A percentile compares a stretch with the other conserved stretches of the same genome.
phyloP scores from a whole-genome alignment of 2,797 vertebrate genomes.

The Lagocephalus sceleratus region DNA sequence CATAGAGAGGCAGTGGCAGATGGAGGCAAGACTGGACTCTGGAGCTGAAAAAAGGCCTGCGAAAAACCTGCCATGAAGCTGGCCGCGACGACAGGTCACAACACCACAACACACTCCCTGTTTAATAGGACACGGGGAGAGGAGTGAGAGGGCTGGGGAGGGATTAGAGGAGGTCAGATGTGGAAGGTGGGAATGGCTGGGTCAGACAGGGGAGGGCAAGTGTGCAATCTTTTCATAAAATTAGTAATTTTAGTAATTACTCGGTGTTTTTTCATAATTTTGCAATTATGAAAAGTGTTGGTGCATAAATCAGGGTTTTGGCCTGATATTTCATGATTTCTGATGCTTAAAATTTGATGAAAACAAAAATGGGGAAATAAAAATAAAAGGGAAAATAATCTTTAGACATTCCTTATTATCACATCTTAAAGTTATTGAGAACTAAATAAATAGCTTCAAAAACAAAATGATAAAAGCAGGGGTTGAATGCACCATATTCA shows the following conservation, averaged over 20 bases:
- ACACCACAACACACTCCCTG: constrained; percentile 78
- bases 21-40: constrained; percentile 87
- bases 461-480: constrained; percentile 46
- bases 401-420: too few species aligned
- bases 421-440: constrained; percentile 42
- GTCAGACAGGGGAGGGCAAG: constrained; percentile 10
- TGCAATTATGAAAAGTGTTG: too few species aligned
- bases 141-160: constrained; percentile 50
- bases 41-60: constrained; percentile 78
- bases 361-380: too few species aligned
- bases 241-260: neutral
- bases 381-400: too few species aligned
- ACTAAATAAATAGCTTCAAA: constrained; percentile 41
- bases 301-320: too few species aligned
- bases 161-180: constrained; percentile 70
- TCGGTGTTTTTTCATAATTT: too few species aligned
- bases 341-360: too few species aligned
- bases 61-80: constrained; percentile 89
- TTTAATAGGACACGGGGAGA: constrained; percentile 85
- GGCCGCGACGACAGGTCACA: constrained; percentile 89
- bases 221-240: neutral
- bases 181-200: constrained; percentile 19
- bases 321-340: too few species aligned
- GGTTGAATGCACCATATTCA: too few species aligned
- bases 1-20: constrained; percentile 85